A percentile compares a stretch with the other conserved stretches of the same genome.
Evolutionary conservation across 2,113 vertebrate genomes (phyloP).

Genomic region (Isichthys henryi): DNA sequence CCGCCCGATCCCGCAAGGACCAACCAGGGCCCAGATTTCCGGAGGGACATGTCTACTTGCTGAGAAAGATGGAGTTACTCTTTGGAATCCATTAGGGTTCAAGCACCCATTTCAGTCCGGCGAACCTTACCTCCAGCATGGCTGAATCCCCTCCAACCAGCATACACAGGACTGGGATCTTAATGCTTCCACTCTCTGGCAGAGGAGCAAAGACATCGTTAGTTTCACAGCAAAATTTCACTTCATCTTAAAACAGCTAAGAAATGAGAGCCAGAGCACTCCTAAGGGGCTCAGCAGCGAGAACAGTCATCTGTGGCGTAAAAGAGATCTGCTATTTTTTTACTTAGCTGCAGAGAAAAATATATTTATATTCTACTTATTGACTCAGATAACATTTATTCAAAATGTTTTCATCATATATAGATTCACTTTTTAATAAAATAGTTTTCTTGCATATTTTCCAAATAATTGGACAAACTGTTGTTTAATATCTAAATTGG

Average conservation of each 20-base stretch:
- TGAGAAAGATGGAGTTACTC: slow-evolving; percentile 31
- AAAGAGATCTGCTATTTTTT: neutral
- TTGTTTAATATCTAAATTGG: neutral
- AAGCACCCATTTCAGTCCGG: neutral
- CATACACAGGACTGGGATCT: slow-evolving; percentile 82
- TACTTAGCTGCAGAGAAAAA: neutral
- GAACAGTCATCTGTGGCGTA: neutral
- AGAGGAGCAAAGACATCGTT: neutral
- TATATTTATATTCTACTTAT: neutral
- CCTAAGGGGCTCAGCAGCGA: neutral
- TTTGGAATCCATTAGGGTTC: neutral
- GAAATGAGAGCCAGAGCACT: neutral
- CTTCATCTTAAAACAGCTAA: neutral
- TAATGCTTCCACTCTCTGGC: slow-evolving; percentile 72
- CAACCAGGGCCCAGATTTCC: slow-evolving; percentile 71
- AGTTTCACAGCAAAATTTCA: neutral
- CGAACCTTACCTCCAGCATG: slow-evolving; percentile 66
- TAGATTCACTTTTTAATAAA: neutral
- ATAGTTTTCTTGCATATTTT: neutral
- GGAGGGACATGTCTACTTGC: slow-evolving; percentile 68
- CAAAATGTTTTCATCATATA: neutral
- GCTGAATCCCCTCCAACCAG: slow-evolving; percentile 67
- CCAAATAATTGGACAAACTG: neutral
- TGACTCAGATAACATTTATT: neutral
- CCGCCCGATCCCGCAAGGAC: slow-evolving; percentile 77